phyloP scores from a whole-genome alignment of 1,140 invertebrate species.

The Drosophila subpulchrella region DNA sequence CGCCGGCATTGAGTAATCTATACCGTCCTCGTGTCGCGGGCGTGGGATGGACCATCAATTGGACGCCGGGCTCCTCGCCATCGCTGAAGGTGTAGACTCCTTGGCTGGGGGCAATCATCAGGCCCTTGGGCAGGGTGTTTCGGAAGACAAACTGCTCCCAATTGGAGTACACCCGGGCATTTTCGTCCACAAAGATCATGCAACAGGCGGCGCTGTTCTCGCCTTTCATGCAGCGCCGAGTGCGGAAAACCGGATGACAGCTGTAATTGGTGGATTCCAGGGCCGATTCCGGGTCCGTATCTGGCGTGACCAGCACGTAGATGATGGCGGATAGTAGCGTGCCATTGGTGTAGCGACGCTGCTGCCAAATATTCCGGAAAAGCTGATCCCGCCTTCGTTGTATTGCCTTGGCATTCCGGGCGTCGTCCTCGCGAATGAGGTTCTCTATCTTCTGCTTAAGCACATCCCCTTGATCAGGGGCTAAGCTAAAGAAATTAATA shows the following conservation, averaged over 20 bases:
- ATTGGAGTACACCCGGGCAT: constrained; percentile 69
- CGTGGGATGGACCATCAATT: constrained; percentile 46
- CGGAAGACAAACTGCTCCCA: constrained; percentile 63
- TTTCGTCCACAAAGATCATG: constrained; percentile 78
- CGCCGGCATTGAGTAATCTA: constrained; percentile 48
- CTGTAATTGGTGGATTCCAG: constrained; percentile 57
- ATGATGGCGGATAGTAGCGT: constrained; percentile 71
- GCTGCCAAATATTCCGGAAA: constrained; percentile 72
- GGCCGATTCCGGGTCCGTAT: constrained; percentile 45
- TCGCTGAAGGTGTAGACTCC: constrained; percentile 66
- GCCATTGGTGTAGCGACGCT: constrained; percentile 69
- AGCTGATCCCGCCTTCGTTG: constrained; percentile 46
- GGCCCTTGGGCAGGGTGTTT: constrained; percentile 66
- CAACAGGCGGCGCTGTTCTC: constrained; percentile 69
- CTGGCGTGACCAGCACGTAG: constrained; percentile 70
- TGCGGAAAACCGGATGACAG: constrained; percentile 74
- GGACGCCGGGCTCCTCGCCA: constrained; percentile 31
- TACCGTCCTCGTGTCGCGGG: constrained; percentile 30
- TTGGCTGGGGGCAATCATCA: constrained; percentile 65
- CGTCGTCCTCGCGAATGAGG: constrained; percentile 41
- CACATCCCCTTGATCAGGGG: constrained; percentile 56
- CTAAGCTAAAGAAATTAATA: constrained; percentile 51
- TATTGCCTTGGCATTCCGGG: constrained; percentile 22
- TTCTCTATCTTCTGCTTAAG: constrained; percentile 65
- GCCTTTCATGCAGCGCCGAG: constrained; percentile 62